A percentile compares a stretch with the other conserved stretches of the same genome.
These are phyloP conservation scores for Pleuronectes platessa DNA, from an alignment of 2,113 vertebrate species.

Conservation along the genomic window DNA sequence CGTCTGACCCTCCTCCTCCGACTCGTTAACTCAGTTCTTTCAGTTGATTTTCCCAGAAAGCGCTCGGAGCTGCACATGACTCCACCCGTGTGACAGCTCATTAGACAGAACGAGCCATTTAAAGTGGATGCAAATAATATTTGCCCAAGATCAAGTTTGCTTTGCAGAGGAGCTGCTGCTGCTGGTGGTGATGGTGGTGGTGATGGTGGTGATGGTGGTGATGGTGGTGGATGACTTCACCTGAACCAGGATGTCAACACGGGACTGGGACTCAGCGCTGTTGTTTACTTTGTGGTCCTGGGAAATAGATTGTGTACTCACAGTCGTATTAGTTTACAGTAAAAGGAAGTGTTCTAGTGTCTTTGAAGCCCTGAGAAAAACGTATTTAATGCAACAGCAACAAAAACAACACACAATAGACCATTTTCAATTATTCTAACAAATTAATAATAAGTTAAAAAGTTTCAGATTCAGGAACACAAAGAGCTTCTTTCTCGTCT, in stretches of 20 bases:
- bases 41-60: neutral
- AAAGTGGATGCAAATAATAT: conserved; percentile 69
- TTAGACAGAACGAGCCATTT: conserved; percentile 45
- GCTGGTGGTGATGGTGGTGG: neutral
- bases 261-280: conserved; percentile 5
- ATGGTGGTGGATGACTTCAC: neutral
- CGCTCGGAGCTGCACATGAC: neutral
- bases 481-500: too few species aligned
- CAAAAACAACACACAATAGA: too few species aligned
- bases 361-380: too few species aligned
- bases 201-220: too few species aligned
- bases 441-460: too few species aligned
- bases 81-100: conserved; percentile 22
- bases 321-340: too few species aligned
- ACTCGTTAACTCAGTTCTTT: too few species aligned
- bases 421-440: too few species aligned
- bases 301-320: conserved; percentile 6
- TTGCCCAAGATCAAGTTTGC: conserved; percentile 32
- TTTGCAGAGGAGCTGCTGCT: conserved; percentile 12
- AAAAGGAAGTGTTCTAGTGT: too few species aligned
- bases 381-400: too few species aligned
- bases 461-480: too few species aligned
- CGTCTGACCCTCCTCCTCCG: neutral
- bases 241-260: conserved; percentile 51
- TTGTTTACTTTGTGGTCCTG: conserved; percentile 19